Evolutionary conservation across 2,797 vertebrate species (phyloP).

Genomic region (Propithecus perrieri): DNA sequence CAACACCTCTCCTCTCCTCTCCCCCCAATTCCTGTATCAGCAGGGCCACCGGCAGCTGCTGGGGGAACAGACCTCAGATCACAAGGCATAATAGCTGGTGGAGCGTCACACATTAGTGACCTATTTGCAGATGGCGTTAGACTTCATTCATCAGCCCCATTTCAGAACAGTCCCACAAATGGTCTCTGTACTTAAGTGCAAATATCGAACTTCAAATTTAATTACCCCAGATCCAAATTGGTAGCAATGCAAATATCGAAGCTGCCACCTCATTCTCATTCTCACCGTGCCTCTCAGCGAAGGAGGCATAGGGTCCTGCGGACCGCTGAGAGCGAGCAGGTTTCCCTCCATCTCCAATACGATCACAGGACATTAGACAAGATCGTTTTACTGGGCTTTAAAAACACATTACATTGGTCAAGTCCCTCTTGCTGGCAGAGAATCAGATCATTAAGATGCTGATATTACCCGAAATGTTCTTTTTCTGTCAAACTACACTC

Average conservation of each 20-base stretch:
- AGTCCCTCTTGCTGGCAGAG: not conserved
- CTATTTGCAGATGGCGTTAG: not conserved
- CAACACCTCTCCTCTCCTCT: not conserved
- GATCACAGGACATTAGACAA: not conserved
- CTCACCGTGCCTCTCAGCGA: not conserved
- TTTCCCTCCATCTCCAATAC: not conserved
- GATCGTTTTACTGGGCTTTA: constrained; percentile 24
- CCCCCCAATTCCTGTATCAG: not conserved
- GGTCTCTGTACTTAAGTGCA: not conserved
- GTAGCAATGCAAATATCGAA: not conserved
- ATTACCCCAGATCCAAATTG: not conserved
- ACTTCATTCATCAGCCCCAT: not conserved
- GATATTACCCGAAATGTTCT: not conserved
- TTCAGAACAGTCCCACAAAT: not conserved
- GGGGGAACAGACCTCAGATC: not conserved
- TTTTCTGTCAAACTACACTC: not conserved
- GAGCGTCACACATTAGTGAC: not conserved
- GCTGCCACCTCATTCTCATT: not conserved
- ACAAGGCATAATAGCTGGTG: not conserved
- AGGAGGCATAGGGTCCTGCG: not conserved
- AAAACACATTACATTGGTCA: constrained; percentile 12
- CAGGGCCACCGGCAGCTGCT: not conserved
- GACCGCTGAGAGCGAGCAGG: not conserved
- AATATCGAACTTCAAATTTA: constrained; percentile 14
- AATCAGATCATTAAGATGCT: not conserved